Percentiles rank a stretch among this genome's conserved stretches.
Evolutionary conservation across 2,797 vertebrate genomes (phyloP).

Genomic region (Hemitrygon akajei): DNA sequence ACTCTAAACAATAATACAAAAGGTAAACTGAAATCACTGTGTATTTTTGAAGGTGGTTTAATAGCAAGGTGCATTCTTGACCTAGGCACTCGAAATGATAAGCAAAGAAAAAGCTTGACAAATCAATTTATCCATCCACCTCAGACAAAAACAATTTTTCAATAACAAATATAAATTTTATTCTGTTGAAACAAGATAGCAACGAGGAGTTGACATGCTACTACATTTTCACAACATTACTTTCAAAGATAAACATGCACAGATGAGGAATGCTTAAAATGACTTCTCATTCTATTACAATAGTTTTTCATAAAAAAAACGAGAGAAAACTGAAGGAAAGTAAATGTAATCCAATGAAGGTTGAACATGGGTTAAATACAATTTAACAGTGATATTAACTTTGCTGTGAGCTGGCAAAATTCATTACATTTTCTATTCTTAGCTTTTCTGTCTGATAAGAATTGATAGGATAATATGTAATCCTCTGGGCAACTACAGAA

Average conservation of each 20-base stretch:
- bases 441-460: constrained; percentile 25
- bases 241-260: background rate
- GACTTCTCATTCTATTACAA: background rate
- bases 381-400: constrained; percentile 24
- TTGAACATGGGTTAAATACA: constrained; percentile 19
- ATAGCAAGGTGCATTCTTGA: background rate
- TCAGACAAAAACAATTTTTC: background rate
- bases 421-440: constrained; percentile 22
- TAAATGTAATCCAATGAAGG: constrained; percentile 19
- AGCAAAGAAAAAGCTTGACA: background rate
- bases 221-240: background rate
- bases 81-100: background rate
- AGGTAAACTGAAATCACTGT: background rate
- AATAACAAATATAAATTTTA: background rate
- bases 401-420: constrained; percentile 30
- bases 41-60: background rate
- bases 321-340: constrained; percentile 23
- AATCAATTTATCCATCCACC: constrained; percentile 2
- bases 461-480: constrained; percentile 31
- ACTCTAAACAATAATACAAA: background rate
- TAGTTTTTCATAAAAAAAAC: background rate
- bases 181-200: background rate
- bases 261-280: background rate
- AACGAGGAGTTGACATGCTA: background rate
- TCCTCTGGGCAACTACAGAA: constrained; percentile 2